Conservation (phyloP, 2,113 vertebrate species). For the Megaptera novaeangliae region DNA sequence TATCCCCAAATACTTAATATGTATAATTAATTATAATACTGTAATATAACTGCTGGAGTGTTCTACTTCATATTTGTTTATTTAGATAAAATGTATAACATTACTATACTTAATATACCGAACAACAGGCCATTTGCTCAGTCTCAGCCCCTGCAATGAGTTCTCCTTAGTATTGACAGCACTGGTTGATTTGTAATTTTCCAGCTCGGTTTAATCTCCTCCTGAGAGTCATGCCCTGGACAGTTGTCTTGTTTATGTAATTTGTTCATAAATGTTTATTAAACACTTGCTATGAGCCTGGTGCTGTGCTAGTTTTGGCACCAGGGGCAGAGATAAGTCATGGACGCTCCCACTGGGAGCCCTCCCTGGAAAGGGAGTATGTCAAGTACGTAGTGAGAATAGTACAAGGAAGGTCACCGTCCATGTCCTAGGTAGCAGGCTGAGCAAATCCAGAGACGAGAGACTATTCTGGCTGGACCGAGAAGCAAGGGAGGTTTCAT, state of each 20-base stretch:
- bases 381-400: neutral
- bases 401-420: neutral
- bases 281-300: neutral
- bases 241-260: neutral
- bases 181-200: neutral
- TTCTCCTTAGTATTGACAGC: neutral
- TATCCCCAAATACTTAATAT: neutral
- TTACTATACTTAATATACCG: neutral
- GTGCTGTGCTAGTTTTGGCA: neutral
- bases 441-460: neutral
- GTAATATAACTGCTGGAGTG: neutral
- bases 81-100: neutral
- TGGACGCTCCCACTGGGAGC: neutral
- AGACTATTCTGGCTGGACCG: neutral
- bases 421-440: neutral
- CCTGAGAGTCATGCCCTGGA: neutral
- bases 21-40: neutral
- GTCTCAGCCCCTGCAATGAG: neutral
- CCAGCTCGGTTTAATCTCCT: neutral
- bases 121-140: neutral
- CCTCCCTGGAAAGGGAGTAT: neutral
- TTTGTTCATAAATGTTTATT: constrained; percentile 26
- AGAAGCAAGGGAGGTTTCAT: neutral
- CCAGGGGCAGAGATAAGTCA: neutral
- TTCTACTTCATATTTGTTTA: neutral